phyloP scores from a whole-genome alignment of 2,113 vertebrate genomes.

The Gila orcuttii region DNA sequence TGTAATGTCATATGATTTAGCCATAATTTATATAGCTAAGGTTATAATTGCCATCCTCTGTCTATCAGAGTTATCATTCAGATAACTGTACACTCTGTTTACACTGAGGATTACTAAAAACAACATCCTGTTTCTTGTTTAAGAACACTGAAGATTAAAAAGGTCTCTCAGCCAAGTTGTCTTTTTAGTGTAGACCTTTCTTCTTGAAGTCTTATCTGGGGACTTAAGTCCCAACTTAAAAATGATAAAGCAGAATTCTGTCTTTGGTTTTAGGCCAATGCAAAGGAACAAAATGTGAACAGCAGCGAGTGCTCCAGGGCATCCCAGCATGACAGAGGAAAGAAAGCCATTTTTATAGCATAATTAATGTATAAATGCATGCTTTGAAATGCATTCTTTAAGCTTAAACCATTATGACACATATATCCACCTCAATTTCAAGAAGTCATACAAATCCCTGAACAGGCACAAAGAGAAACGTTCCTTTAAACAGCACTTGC shows the following conservation, averaged over 20 bases:
- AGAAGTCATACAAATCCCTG: neutral
- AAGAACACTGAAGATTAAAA: conserved; percentile 5
- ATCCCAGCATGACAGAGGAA: conserved; percentile 2
- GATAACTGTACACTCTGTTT: neutral
- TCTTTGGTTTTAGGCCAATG: conserved; percentile 15
- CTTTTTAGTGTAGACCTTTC: neutral
- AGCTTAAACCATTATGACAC: neutral
- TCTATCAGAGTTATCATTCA: neutral
- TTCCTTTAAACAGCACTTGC: neutral
- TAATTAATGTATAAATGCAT: conserved; percentile 14
- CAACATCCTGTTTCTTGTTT: conserved; percentile 23
- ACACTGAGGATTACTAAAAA: neutral
- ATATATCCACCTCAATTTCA: conserved; percentile 4
- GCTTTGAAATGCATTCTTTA: conserved; percentile 22
- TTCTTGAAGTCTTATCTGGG: conserved; percentile 27
- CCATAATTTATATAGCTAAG: neutral
- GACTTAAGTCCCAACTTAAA: neutral
- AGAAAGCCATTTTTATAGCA: neutral
- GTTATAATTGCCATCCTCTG: neutral
- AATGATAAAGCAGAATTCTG: conserved; percentile 3
- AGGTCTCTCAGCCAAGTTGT: neutral
- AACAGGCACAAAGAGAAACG: neutral
- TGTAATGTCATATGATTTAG: neutral
- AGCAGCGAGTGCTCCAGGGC: neutral
- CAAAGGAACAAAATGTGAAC: neutral